These are phyloP conservation scores for Pycnonotus jocosus DNA, from an alignment of 2,113 vertebrate genomes.

Conservation along the genomic window DNA sequence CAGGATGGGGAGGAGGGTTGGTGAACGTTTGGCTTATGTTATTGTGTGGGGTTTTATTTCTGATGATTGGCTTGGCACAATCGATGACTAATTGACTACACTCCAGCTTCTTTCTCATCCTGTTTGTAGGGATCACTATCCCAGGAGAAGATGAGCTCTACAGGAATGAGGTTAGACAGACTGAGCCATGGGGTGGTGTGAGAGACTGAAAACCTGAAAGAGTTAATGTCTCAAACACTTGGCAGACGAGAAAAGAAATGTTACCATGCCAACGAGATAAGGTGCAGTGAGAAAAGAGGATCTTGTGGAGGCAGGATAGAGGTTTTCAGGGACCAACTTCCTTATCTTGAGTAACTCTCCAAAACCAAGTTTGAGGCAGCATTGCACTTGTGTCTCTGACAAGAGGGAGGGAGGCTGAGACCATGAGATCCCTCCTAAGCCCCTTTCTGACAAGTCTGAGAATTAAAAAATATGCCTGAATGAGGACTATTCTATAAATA, in stretches of 20 bases:
- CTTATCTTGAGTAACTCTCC: not conserved
- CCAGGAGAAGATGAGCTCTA: not conserved
- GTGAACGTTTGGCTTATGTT: not conserved
- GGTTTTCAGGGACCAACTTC: not conserved
- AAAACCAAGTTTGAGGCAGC: not conserved
- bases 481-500: not conserved
- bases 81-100: not conserved
- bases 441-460: not conserved
- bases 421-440: rapidly evolving
- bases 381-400: not conserved
- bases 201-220: not conserved
- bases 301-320: not conserved
- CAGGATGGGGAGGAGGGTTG: not conserved
- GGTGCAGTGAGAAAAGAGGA: not conserved
- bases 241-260: not conserved
- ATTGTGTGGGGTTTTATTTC: not conserved
- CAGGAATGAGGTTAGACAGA: not conserved
- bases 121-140: not conserved
- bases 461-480: not conserved
- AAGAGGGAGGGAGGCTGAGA: not conserved
- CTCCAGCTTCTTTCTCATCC: not conserved
- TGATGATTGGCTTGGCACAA: not conserved
- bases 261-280: not conserved
- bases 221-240: not conserved
- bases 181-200: not conserved